Base-by-base conservation (phyloP, 2,797 vertebrate genomes). In the Schizopygopsis malacanthus region DNA sequence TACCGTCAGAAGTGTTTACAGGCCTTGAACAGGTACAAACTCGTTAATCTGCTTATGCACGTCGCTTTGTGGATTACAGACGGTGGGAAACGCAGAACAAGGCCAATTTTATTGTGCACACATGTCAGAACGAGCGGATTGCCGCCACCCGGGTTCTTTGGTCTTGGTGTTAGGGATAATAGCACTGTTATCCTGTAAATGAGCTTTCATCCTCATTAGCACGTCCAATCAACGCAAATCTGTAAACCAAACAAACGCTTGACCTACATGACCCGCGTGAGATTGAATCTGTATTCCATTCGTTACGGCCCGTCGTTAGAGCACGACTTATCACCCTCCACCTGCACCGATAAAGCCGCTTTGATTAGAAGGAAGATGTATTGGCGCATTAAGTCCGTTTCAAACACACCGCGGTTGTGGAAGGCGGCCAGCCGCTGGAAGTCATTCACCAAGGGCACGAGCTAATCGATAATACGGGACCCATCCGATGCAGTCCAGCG, bases 301-400 rank as follows among this genome's bases (percentile, higher is more conserved):
- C 86, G 89, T 91, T 92, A 91, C 89, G 90, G 87, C 83, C 88
- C 90, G 92, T 95, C 90, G 94, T 95, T 95, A 95, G 94, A 85
- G 78, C 89, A 92, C 94, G 85, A 88, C 93, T 95, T 95, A 89
- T 94, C 93, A 95, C 93, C 86, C 92, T 91, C 84, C 90, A 71
- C 82, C 90, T 90, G 61, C 76, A 82, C 89, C 90, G 95, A 96
- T 95, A 91, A 95, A 90, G 93, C 90, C 10, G 11, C 91, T 89
- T 93, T 93, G 88, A 96, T 93, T 92, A 93, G 92, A 95, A 95
- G 88, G 91, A 89, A 91, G 92, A 96, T 96, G 96, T 96, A 95
- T 94, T 90, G 92, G 90, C 89, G 92, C 91, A 93, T 94, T 94
- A 93, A 94, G 87, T 93, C 90, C 88, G 78, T 93, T 90, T 63